Evolutionary conservation across 2,113 vertebrate genomes (phyloP).

Genomic region (Rhinolophus ferrumequinum): DNA sequence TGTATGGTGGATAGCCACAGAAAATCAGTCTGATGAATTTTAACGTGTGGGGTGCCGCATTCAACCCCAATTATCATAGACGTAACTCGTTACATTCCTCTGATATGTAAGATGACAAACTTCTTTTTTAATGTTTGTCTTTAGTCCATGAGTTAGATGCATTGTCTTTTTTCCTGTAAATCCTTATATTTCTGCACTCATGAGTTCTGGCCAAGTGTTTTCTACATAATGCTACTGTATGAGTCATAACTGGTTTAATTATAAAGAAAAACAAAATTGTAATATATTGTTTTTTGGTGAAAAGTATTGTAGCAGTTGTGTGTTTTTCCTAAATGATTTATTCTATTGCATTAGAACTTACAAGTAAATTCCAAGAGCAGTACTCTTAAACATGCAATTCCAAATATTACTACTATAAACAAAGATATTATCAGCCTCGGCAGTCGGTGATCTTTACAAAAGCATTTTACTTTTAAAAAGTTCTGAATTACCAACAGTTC

Average conservation of each 20-base stretch:
- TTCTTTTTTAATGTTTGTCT: conserved; percentile 78
- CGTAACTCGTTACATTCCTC: conserved; percentile 45
- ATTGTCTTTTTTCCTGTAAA: background rate
- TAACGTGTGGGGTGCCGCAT: conserved; percentile 59
- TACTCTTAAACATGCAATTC: background rate
- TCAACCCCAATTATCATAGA: conserved; percentile 59
- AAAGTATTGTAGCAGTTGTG: conserved; percentile 23
- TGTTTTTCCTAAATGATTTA: conserved; percentile 45
- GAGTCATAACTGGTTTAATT: conserved; percentile 30
- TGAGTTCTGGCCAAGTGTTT: conserved; percentile 61
- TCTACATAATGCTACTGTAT: conserved; percentile 47
- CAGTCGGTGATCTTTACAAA: background rate
- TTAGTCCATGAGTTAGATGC: conserved; percentile 53
- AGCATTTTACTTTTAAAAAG: background rate
- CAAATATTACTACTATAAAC: background rate
- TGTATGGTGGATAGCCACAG: conserved; percentile 75
- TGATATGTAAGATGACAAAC: conserved; percentile 73
- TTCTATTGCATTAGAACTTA: background rate
- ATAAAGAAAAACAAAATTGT: conserved; percentile 62
- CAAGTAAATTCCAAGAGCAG: background rate
- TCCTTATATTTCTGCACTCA: conserved; percentile 28
- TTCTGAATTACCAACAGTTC: background rate
- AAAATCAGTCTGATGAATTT: conserved; percentile 71
- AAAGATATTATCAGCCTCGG: background rate
- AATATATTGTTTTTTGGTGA: conserved; percentile 21